Evolutionary conservation across 2,888 invertebrate genomes (phyloP).

Genomic region (Volucella inflata): DNA sequence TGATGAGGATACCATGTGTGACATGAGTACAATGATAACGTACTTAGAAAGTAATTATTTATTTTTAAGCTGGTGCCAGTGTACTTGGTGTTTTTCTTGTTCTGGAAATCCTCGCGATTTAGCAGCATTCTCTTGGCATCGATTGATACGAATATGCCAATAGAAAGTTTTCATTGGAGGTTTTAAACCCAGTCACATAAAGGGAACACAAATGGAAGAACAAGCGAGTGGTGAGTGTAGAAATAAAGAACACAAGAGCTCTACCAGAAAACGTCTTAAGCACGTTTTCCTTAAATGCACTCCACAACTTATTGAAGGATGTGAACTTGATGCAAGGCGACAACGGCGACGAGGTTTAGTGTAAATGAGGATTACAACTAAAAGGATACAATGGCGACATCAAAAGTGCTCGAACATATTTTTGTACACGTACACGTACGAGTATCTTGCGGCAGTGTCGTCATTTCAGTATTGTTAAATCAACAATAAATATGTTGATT

Average conservation of each 20-base stretch:
- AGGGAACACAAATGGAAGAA: conserved; percentile 2
- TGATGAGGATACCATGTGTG: conserved; percentile 50
- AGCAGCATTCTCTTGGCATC: not conserved
- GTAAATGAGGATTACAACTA: conserved; percentile 55
- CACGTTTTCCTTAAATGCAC: conserved; percentile 73
- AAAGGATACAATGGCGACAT: conserved; percentile 15
- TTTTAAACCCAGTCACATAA: conserved; percentile 32
- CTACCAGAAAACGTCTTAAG: conserved; percentile 66
- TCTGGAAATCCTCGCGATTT: not conserved
- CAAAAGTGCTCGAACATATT: too few species aligned
- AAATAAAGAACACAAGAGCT: conserved; percentile 37
- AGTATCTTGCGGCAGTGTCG: too few species aligned
- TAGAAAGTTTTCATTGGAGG: not conserved
- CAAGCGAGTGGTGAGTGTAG: too few species aligned
- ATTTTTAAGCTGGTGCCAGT: conserved; percentile 4
- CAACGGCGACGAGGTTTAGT: conserved; percentile 58
- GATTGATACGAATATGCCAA: not conserved
- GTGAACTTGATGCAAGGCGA: conserved; percentile 70
- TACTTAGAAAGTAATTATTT: conserved; percentile 69
- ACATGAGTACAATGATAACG: conserved; percentile 58
- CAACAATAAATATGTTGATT: too few species aligned
- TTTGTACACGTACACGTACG: too few species aligned
- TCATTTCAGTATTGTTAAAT: too few species aligned
- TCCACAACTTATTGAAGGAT: conserved; percentile 56
- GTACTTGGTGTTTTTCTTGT: conserved; percentile 9